Base-by-base conservation (phyloP, 1,140 invertebrate genomes). In the Spodoptera litura region DNA sequence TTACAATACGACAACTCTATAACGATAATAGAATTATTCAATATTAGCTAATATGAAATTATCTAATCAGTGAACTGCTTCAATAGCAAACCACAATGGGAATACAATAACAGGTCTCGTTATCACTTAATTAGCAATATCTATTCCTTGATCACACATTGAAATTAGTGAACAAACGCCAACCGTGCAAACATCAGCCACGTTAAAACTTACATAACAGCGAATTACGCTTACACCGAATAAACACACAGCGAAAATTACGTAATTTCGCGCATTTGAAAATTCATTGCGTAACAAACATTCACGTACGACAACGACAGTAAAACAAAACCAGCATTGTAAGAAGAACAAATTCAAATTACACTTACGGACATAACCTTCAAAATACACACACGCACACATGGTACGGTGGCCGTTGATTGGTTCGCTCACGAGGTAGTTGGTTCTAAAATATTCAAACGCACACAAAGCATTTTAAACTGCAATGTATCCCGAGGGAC, bases 271-370 rank as follows among this genome's bases (percentile, higher is more conserved):
- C 44, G 3, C 66, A 52, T 70, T 70, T 66, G 15, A 2, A 53
- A 51, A 59, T 59, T 59, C 38, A 73, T 75, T 75, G 49, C 73
- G 59, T 64, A 56, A 62, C 51, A 53, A 49, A 31, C 51, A 55
- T 35, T 11, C 4, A 9, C 5, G 4, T 35, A 27, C 10, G 52
- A 31, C 56, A 62, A 75, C 27, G 12, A 38, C 59, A 35, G 6
- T 27, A 11, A 49, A 75, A 64, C 73, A 62, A 75, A 62, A 62
- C 59, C 51, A n/a, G 20, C 51, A 38, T 53, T 75, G 59, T 62
- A 75, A 75, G 73, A 64, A 75, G 51, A 75, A 75, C 73, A 75
- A 74, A 74, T 74, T 74, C 72, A 74, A 70, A 72, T 72, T 3
- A 20, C 58, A 61, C 11, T 8, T 51, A 59, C 13, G 27, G 15